phyloP scores from a whole-genome alignment of 2,888 invertebrate genomes.

The Gandaritis pyraliata region DNA sequence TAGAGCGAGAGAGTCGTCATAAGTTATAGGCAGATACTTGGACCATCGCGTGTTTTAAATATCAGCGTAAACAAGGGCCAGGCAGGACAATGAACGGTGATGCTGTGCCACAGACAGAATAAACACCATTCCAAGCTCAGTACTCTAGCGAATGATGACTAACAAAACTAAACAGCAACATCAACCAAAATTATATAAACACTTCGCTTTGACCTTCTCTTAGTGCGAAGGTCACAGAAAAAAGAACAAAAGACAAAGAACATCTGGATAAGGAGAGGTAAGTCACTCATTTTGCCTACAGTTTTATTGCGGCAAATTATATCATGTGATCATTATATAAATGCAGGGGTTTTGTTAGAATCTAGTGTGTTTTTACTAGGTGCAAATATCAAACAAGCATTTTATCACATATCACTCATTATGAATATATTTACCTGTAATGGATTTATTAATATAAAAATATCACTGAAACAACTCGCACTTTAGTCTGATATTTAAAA shows the following conservation, averaged over 20 bases:
- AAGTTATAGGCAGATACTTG: constrained; percentile 33
- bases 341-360: constrained; percentile 16
- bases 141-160: constrained; percentile 45
- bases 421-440: constrained; percentile 24
- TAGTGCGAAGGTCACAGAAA: constrained; percentile 65
- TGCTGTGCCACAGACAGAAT: constrained; percentile 20
- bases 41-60: constrained; percentile 27
- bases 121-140: constrained; percentile 48
- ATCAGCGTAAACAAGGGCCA: constrained; percentile 55
- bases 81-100: constrained; percentile 51
- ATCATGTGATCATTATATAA: constrained; percentile 28
- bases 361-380: neutral
- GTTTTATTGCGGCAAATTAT: constrained; percentile 2
- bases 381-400: neutral
- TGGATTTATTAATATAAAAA: constrained; percentile 15
- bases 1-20: constrained; percentile 51
- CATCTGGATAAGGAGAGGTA: constrained; percentile 34
- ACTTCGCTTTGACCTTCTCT: constrained; percentile 72
- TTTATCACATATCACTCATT: too few species aligned
- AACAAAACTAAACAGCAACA: constrained; percentile 37
- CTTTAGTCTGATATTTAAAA: constrained; percentile 45
- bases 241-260: constrained; percentile 41
- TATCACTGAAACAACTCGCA: constrained; percentile 32
- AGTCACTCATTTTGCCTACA: constrained; percentile 42
- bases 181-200: constrained; percentile 67